Evolutionary conservation across 2,888 invertebrate species (phyloP), one percentile per base, ranked within the genome.

Genomic region (Brassicogethes aeneus): DNA sequence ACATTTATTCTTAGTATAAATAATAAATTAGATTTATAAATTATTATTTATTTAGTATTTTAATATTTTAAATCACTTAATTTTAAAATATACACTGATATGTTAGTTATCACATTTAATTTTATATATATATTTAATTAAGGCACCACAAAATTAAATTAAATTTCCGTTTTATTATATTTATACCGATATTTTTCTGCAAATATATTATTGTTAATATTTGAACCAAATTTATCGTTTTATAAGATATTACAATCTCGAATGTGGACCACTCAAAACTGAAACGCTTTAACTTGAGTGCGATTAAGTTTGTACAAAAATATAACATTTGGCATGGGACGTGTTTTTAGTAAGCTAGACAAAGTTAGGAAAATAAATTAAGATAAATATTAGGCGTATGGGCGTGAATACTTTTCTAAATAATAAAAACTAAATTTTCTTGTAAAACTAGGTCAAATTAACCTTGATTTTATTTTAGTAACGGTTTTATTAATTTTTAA

Each of bases 281-380:
- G 64, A 58, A 59, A 57, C 61, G 61, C 55, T 58, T 55, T 57
- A 54, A 56, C 53, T 50, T 53, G 51, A 56, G 58, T 52, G 60
- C 60, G 52, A 55, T 56, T 56, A 59, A 59, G 57, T 58, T 52
- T 61, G 54, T 64, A 66, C 67, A 66, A 68, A 68, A 68, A 68
- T 68, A 68, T 68, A 66, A 63, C 63, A 65, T 67, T 68, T 68
- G 68, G 68, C 68, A 68, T 66, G 63, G 62, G 65, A 63, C 65
- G 64, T 62, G 10, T 23, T 23, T 23, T 56, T 54, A 53, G 50
- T 50, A 55, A 60, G 57, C 60, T 59, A 62, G 64, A 64, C 65
- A 58, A 62, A 62, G 56, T 55, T 59, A 60, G 59, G 59, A 61
- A 61, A 65, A 62, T 62, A 62, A 7, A 23, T n/a, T 23, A 55